Evolutionary conservation across 1,140 invertebrate genomes (phyloP).

Genomic region (Zelostemma sp.): DNA sequence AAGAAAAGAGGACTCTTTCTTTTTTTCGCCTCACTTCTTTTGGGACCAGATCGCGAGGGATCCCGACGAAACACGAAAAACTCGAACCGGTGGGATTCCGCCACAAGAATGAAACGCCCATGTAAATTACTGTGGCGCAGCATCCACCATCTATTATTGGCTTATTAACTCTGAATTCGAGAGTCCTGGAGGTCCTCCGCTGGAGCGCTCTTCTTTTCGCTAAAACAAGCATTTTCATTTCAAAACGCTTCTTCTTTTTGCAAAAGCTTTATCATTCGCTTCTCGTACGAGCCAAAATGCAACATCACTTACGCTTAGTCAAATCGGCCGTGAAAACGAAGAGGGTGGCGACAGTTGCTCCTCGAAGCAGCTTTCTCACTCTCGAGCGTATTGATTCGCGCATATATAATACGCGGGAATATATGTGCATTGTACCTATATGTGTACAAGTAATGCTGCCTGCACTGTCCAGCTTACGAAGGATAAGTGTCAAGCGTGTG

Average conservation of each 20-base stretch:
- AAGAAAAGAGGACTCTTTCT: conserved; percentile 32
- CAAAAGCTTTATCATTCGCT: too few species aligned
- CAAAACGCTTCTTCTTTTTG: too few species aligned
- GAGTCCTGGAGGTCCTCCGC: conserved; percentile 21
- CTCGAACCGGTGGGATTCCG: conserved; percentile 41
- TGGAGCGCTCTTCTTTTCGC: neutral
- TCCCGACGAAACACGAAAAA: conserved; percentile 31
- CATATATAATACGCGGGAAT: conserved; percentile 49
- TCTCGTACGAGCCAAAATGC: conserved; percentile 14
- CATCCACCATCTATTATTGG: too few species aligned
- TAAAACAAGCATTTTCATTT: neutral
- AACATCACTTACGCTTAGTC: conserved; percentile 43
- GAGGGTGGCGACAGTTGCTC: conserved; percentile 44
- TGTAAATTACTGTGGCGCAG: conserved; percentile 31
- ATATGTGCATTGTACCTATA: too few species aligned
- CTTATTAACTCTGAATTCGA: too few species aligned
- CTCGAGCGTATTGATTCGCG: conserved; percentile 45
- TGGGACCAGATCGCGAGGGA: conserved; percentile 31
- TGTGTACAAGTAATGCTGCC: conserved; percentile 40
- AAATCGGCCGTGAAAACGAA: conserved; percentile 47
- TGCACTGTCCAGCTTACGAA: conserved; percentile 46
- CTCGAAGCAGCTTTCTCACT: conserved; percentile 30
- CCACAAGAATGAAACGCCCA: conserved; percentile 29
- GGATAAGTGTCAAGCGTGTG: conserved; percentile 54
- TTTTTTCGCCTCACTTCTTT: conserved; percentile 31